These are phyloP conservation scores for Antheraea assamensis DNA, from an alignment of 2,888 invertebrate genomes.

Conservation along the genomic window DNA sequence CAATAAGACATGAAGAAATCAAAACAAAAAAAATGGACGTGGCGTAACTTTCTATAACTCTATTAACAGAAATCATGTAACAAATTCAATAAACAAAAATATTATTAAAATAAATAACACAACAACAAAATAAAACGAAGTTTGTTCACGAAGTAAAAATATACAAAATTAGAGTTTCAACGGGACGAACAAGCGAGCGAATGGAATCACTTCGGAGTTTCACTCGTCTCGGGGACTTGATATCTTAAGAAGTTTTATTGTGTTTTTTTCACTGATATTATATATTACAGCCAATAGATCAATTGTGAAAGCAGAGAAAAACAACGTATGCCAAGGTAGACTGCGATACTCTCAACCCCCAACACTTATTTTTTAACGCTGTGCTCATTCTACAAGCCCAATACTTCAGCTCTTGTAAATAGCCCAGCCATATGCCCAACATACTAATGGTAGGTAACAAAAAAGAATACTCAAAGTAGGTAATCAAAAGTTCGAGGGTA, in stretches of 20 bases:
- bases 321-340: too few relatives aligned
- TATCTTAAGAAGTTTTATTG: neutral
- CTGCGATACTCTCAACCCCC: too few relatives aligned
- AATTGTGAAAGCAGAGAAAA: neutral
- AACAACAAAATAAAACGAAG: neutral
- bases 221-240: neutral
- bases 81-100: neutral
- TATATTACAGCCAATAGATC: neutral
- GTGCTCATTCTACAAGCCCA: too few relatives aligned
- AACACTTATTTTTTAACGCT: too few relatives aligned
- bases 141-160: neutral
- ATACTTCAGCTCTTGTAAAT: too few relatives aligned
- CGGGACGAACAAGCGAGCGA: neutral
- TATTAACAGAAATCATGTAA: neutral
- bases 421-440: too few relatives aligned
- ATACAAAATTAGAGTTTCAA: neutral
- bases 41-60: neutral
- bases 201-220: neutral
- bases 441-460: too few relatives aligned
- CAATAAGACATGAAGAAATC: too few relatives aligned
- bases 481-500: too few relatives aligned
- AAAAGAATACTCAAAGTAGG: too few relatives aligned
- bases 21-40: neutral
- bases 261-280: neutral
- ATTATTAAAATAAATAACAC: neutral